Conservation (phyloP, 2,113 vertebrate species). For the Triplophysa tibetana region DNA sequence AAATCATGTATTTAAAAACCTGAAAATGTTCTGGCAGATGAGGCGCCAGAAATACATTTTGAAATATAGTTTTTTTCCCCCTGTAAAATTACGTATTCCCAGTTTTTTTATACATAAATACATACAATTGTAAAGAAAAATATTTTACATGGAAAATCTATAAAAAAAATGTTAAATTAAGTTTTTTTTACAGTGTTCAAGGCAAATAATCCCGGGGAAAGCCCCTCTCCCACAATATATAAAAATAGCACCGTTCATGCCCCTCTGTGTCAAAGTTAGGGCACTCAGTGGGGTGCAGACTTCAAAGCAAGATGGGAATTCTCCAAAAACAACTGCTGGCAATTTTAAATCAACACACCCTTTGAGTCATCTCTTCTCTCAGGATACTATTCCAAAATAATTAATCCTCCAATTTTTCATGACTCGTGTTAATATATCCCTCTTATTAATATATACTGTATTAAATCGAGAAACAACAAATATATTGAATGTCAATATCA, state of each 20-base stretch:
- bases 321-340: conserved; percentile 78
- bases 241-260: conserved; percentile 75
- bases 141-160: neutral
- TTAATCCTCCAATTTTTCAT: conserved; percentile 6
- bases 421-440: neutral
- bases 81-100: too few species aligned
- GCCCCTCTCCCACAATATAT: conserved; percentile 73
- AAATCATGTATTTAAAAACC: too few species aligned
- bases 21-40: too few species aligned
- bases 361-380: conserved; percentile 67
- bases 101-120: too few species aligned
- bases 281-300: conserved; percentile 77
- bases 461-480: neutral
- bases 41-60: too few species aligned
- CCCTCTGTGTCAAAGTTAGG: conserved; percentile 77
- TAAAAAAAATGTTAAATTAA: neutral
- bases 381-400: conserved; percentile 54
- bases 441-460: neutral
- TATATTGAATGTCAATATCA: neutral
- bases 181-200: conserved; percentile 12
- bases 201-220: conserved; percentile 52
- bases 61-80: too few species aligned
- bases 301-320: conserved; percentile 82
- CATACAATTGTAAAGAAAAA: too few species aligned
- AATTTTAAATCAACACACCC: conserved; percentile 75